Evolutionary conservation across 2,888 invertebrate genomes (phyloP), one percentile per base, ranked within the genome.

Genomic region (Lasioglossum pauxillum): DNA sequence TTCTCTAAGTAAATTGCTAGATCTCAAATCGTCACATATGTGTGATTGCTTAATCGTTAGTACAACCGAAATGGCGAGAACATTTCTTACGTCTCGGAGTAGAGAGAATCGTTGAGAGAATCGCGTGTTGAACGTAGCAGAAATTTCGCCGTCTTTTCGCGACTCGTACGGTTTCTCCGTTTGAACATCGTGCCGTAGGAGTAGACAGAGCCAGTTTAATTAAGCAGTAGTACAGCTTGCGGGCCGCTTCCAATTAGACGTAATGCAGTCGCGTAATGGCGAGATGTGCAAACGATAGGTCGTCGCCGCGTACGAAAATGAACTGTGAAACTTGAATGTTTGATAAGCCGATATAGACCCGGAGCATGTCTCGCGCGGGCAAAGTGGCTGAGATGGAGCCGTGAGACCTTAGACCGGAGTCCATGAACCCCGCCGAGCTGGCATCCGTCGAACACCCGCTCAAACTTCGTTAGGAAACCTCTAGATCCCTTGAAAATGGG

Each of bases 261-360:
- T 86, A 72, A 31, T 38, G 69, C 38, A 71, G 23, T 38, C 35
- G 38, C 69, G 38, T 35, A 69, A 69, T 35, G 69, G 31, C 35
- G 69, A 35, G 35, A 31, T 41, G 46, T 69, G 35, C 31, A 69
- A 69, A 35, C 35, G 69, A 69, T 69, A 35, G 60, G 60, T 60
- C 60, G 60, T 27, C 27, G 75, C n/a, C 53, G 49, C 35, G 57
- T 19, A 75, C 53, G 53, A 57, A 57, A 75, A 75, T 31, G 69
- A 71, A n/a, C 69, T 38, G 69, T 23, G 38, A 71, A 71, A 71
- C 35, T 71, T 71, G 23, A 31, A 16, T 64, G 64, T 64, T 64
- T 64, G 64, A 64, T 64, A 74, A 74, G 73, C 73, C 44, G 69
- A 49, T 53, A 53, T 75, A 74, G 78, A 75, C 31, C 31, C 31